A percentile compares a stretch with the other conserved stretches of the same genome.
phyloP scores from a whole-genome alignment of 2,113 vertebrate species.

The Atherinomorus stipes region DNA sequence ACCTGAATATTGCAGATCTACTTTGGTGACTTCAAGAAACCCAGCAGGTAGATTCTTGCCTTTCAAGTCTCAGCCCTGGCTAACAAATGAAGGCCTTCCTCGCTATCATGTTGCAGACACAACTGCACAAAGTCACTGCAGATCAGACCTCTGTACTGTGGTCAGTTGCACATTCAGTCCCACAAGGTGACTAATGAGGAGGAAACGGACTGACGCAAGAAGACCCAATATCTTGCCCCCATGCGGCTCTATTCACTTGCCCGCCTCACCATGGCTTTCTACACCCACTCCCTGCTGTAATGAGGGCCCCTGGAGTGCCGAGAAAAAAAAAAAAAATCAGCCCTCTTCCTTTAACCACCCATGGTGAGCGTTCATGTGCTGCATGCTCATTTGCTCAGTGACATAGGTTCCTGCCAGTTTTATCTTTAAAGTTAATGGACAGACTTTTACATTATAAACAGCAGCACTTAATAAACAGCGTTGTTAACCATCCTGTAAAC shows the following conservation, averaged over 20 bases:
- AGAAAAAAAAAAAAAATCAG: constrained; percentile 36
- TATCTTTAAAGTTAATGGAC: constrained; percentile 40
- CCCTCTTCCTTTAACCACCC: constrained; percentile 47
- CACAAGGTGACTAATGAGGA: constrained; percentile 62
- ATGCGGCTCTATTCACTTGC: constrained; percentile 54
- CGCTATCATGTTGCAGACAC: constrained; percentile 1
- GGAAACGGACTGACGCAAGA: constrained; percentile 58
- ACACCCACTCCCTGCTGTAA: constrained; percentile 72
- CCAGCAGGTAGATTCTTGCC: constrained; percentile 17
- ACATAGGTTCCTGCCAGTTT: constrained; percentile 29
- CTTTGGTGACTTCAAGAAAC: background rate
- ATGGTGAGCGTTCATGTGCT: constrained; percentile 41
- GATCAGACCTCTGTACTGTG: constrained; percentile 20
- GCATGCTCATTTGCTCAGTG: constrained; percentile 48
- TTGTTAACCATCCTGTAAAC: background rate
- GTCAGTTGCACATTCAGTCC: constrained; percentile 40
- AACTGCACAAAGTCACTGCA: background rate
- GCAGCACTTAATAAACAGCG: background rate
- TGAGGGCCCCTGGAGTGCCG: constrained; percentile 61
- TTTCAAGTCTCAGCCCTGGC: background rate
- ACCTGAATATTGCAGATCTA: background rate
- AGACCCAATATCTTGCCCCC: constrained; percentile 49
- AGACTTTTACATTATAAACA: constrained; percentile 27
- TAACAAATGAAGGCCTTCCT: background rate
- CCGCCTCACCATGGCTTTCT: constrained; percentile 31